Evolutionary conservation across 2,888 invertebrate genomes (phyloP).

Genomic region (Schrankia costaestrigalis): DNA sequence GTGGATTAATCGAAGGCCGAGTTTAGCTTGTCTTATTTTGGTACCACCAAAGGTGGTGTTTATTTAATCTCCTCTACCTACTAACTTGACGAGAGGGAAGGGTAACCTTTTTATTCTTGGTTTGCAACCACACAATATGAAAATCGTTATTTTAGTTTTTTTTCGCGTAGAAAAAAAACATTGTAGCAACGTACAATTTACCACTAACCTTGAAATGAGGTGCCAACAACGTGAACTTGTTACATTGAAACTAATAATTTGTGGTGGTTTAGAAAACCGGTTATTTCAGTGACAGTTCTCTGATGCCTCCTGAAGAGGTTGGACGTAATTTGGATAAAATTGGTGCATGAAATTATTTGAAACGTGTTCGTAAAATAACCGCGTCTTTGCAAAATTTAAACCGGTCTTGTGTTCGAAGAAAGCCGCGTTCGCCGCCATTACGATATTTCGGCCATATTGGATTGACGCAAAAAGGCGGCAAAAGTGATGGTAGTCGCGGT

Average conservation of each 20-base stretch:
- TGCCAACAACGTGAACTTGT: constrained; percentile 46
- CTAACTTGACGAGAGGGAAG: too few species aligned
- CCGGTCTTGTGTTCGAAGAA: constrained; percentile 59
- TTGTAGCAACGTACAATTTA: constrained; percentile 50
- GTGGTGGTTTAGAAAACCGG: constrained; percentile 58
- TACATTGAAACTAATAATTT: constrained; percentile 44
- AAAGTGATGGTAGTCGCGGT: constrained; percentile 45
- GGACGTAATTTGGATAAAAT: constrained; percentile 62
- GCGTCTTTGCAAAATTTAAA: constrained; percentile 52
- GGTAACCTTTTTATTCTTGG: too few species aligned
- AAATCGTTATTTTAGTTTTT: constrained; percentile 43
- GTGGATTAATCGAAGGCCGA: too few species aligned
- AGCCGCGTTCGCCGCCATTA: constrained; percentile 66
- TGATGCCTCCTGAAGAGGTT: constrained; percentile 59
- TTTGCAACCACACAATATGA: too few species aligned
- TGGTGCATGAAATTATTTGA: constrained; percentile 49
- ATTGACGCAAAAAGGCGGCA: constrained; percentile 63
- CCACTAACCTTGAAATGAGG: constrained; percentile 49
- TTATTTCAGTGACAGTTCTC: constrained; percentile 70
- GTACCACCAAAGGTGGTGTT: too few species aligned
- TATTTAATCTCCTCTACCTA: too few species aligned
- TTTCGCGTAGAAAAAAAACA: constrained; percentile 48
- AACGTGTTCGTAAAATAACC: constrained; percentile 56
- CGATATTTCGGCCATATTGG: constrained; percentile 74
- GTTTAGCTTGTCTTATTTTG: too few species aligned